These are phyloP conservation scores for Barnardius zonarius DNA, from an alignment of 2,113 vertebrate species.

Conservation along the genomic window DNA sequence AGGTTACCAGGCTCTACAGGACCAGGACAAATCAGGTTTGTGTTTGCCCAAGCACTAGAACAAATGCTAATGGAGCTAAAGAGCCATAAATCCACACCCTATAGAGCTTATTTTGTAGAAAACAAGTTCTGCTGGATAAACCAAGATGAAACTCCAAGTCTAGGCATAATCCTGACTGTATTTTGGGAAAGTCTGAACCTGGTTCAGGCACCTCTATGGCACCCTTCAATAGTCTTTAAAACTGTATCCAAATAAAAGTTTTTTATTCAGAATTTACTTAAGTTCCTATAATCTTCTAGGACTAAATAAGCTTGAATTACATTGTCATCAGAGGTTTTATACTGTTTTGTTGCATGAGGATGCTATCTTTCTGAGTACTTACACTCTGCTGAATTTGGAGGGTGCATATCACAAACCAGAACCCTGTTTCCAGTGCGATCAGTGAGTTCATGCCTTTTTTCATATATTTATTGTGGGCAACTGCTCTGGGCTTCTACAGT, in stretches of 20 bases:
- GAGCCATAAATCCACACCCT: not conserved
- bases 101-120: not conserved
- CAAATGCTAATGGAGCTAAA: not conserved
- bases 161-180: not conserved
- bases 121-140: not conserved
- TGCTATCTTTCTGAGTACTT: not conserved
- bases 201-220: not conserved
- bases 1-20: not conserved
- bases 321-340: not conserved
- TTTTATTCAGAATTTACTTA: not conserved
- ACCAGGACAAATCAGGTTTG: not conserved
- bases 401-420: not conserved
- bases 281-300: not conserved
- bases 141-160: not conserved
- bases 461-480: not conserved
- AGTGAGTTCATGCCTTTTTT: not conserved
- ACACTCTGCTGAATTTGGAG: not conserved
- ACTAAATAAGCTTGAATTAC: not conserved
- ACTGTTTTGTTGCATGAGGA: rapidly evolving
- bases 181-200: not conserved
- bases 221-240: not conserved
- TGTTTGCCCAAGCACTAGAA: not conserved
- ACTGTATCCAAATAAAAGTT: not conserved
- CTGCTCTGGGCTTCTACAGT: not conserved
- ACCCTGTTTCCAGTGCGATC: not conserved